Evolutionary conservation across 2,888 invertebrate genomes (phyloP), one percentile per base, ranked within the genome.

Genomic region (Muschampia plurimacula): DNA sequence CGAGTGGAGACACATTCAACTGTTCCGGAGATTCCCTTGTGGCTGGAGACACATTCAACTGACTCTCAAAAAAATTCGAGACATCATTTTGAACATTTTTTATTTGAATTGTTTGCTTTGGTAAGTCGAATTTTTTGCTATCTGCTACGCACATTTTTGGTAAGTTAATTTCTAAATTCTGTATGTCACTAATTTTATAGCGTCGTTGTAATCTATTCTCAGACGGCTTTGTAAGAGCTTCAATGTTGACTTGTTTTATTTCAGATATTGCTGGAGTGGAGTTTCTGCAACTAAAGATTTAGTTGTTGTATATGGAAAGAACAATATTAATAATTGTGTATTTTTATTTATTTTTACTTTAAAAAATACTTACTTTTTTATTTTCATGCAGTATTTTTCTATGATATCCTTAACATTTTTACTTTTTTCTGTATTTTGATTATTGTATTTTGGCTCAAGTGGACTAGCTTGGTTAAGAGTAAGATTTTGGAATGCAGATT

Each of bases 161-260:
- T 73, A 90, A 77, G 46, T 80, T 70, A 7, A 83, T 73, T 49
- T 86, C 73, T 46, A 87, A 46, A 49, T 83, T 84, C 67, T 89
- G 78, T 67, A 93, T 84, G 9, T 92, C 89, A 2, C 78, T 84
- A 59, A 93, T 93, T 79, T 85, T 91, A 72, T 89, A 91, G 7
- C 87, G 87, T 79, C 85, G 86, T 68, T 81, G 84, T 46, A 77
- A 52, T 78, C 84, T 89, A 67, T 77, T 62, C 32, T 28, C 65
- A 28, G 59, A 32, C 67, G 41, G 28, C n/a, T 8, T 22, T 62
- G 60, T 66, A 69, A 32, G n/a, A 15, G n/a, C 13, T 13, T 9
- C 59, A 4, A 5, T 32, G 6, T 22, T 22, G 55, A 46, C 70
- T 63, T 67, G 65, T 46, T 77, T 67, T 52, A 13, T 15, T 66